Percentiles rank a stretch among this genome's conserved stretches.
These are phyloP conservation scores for Entomobrya multifasciata DNA, from an alignment of 2,888 invertebrate genomes.

Conservation along the genomic window DNA sequence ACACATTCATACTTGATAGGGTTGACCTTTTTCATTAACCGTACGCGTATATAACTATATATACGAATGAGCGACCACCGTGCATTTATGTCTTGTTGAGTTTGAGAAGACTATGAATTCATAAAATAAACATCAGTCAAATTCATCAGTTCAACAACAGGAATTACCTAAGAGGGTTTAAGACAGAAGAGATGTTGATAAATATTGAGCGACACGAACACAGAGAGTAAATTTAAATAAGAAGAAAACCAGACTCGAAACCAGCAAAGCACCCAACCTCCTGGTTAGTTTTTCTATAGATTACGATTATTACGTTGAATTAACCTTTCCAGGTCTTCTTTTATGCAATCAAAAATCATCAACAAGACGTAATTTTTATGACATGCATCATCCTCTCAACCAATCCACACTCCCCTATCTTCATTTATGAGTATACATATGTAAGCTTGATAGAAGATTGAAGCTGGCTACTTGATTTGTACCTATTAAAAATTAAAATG, in stretches of 20 bases:
- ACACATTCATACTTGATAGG: background rate
- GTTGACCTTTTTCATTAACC: slow-evolving; percentile 62
- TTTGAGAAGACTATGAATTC: background rate
- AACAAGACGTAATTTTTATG: slow-evolving; percentile 67
- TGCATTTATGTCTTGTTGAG: slow-evolving; percentile 21
- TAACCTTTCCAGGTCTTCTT: slow-evolving; percentile 64
- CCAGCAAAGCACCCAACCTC: too few species aligned
- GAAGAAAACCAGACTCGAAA: slow-evolving; percentile 67
- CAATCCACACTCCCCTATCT: too few species aligned
- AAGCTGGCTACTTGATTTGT: slow-evolving; percentile 32
- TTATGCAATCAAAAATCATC: slow-evolving; percentile 59
- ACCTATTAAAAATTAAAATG: slow-evolving; percentile 22
- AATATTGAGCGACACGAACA: slow-evolving; percentile 27
- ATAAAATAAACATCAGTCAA: slow-evolving; percentile 24
- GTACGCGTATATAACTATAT: too few species aligned
- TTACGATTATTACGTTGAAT: slow-evolving; percentile 60
- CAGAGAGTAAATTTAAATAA: slow-evolving; percentile 17
- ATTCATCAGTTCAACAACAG: slow-evolving; percentile 37
- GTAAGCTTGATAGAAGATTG: background rate
- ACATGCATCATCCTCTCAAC: slow-evolving; percentile 36
- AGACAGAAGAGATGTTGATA: slow-evolving; percentile 15
- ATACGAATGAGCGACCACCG: too few species aligned
- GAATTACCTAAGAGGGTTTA: slow-evolving; percentile 24
- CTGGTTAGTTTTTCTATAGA: slow-evolving; percentile 34
- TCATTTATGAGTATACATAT: background rate